These are phyloP conservation scores for Marmota flaviventris DNA, from an alignment of 2,113 vertebrate genomes.

Conservation along the genomic window DNA sequence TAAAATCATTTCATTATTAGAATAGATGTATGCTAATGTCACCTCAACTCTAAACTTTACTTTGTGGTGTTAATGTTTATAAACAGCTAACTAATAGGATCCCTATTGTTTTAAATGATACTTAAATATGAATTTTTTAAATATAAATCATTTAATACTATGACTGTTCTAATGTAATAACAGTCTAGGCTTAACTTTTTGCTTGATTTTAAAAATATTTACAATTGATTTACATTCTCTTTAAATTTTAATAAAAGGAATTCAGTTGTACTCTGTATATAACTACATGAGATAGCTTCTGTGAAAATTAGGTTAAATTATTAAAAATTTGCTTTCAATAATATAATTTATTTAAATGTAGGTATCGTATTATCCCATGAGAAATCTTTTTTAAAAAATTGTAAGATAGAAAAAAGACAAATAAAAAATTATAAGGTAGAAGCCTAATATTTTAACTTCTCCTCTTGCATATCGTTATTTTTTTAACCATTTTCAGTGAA, in stretches of 20 bases:
- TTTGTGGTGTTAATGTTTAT: background rate
- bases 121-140: constrained; percentile 60
- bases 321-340: background rate
- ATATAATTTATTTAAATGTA: background rate
- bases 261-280: constrained; percentile 14
- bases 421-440: background rate
- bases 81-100: background rate
- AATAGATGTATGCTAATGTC: background rate
- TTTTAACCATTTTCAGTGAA: background rate
- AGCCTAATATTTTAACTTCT: background rate
- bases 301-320: constrained; percentile 5
- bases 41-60: background rate
- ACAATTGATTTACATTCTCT: constrained; percentile 49
- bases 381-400: background rate
- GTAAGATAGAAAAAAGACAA: background rate
- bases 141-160: constrained; percentile 61
- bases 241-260: constrained; percentile 43
- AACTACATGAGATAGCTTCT: background rate
- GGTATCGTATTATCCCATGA: background rate
- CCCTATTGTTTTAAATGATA: constrained; percentile 56
- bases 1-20: background rate
- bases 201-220: constrained; percentile 6
- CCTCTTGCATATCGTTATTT: background rate
- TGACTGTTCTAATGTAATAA: constrained; percentile 47
- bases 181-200: background rate